Base-by-base conservation (phyloP, 2,888 invertebrate species). In the Trissonchulus latispiculum region DNA sequence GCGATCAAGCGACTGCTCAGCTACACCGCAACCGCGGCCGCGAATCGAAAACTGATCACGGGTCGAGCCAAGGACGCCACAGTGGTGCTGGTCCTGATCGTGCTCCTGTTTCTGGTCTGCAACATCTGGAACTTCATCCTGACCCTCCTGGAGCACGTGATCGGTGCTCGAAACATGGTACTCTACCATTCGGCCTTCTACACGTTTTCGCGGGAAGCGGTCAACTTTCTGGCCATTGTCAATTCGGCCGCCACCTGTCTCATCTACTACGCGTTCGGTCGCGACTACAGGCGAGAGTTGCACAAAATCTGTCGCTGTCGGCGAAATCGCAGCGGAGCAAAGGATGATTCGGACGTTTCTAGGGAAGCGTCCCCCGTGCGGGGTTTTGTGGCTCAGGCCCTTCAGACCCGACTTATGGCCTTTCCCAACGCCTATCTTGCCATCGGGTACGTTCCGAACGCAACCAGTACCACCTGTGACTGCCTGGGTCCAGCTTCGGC, bases 231-330 rank as follows among this genome's bases (percentile, higher is more conserved):
- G 76, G 95, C 97, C 73, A 95, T 94, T 76, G 90, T 96, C 83
- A 97, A 97, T 86, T 95, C 95, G 81, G 94, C 95, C 82, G 92
- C 95, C 76, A 97, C 97, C 86, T 96, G 97, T 84, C 89, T 97
- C 77, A 94, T 97, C 80, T 97, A 97, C 86, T 95, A 95, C 77
- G 95, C 95, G 77, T 95, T 96, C 84, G 96, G 96, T 0, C 93
- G 95, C 83, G 95, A 96, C 84, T 96, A 96, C 86, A 91, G 92
- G 83, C 87, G 91, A 2, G 33, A 48, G 23, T 48, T 48, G 8
- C 48, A 2, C 32, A 32, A 35, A 61, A n/a, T 69, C n/a, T 35
- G 37, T 69, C n/a, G 75, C 80, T 3, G 79, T 80, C 70, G 73
- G 75, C 74, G 76, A 80, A 18, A 75, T 76, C 2, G 77, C 80